Conservation (phyloP, 1,140 invertebrate species). For the Acromyrmex heyeri region DNA sequence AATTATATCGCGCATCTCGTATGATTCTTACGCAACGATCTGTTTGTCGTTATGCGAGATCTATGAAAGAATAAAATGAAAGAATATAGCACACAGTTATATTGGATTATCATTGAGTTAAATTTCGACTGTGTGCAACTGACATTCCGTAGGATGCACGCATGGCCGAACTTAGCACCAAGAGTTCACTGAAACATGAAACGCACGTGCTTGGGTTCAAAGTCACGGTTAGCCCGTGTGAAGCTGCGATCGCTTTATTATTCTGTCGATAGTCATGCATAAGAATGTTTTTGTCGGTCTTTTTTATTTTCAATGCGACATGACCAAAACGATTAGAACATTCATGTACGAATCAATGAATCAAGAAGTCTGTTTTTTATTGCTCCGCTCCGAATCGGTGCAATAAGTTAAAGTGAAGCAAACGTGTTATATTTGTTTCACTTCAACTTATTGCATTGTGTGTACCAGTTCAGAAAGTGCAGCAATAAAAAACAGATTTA, state of each 20-base stretch:
- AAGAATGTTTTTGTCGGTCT: neutral
- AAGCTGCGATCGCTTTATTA: slow-evolving; percentile 15
- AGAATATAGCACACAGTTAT: neutral
- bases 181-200: slow-evolving; percentile 61
- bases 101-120: slow-evolving; percentile 2
- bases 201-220: slow-evolving; percentile 65
- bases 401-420: too few species aligned
- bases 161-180: slow-evolving; percentile 58
- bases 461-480: too few species aligned
- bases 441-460: too few species aligned
- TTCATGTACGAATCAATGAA: neutral
- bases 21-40: slow-evolving; percentile 51
- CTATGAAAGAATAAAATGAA: neutral
- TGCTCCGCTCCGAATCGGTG: too few species aligned
- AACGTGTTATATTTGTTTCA: too few species aligned
- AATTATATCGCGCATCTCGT: slow-evolving; percentile 42
- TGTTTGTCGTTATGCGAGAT: neutral
- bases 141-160: slow-evolving; percentile 62
- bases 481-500: too few species aligned
- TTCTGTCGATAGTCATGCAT: slow-evolving; percentile 4
- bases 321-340: neutral
- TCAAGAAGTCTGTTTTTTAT: too few species aligned
- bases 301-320: neutral
- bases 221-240: slow-evolving; percentile 70
- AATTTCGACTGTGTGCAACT: neutral